A percentile compares a stretch with the other conserved stretches of the same genome.
phyloP scores from a whole-genome alignment of 2,888 invertebrate species.

The Dasypolia templi region DNA sequence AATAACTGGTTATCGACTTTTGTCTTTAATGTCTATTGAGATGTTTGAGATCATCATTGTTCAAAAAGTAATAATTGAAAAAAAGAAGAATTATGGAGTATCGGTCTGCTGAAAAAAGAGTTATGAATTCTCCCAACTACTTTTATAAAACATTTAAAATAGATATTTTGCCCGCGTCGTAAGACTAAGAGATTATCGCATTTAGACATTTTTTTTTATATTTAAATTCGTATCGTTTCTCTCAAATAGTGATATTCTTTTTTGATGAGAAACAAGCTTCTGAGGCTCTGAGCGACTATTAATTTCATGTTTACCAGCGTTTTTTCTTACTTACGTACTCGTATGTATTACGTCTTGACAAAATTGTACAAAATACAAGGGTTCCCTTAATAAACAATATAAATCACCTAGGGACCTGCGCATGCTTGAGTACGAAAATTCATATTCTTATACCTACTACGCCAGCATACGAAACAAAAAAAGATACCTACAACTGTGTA shows the following conservation, averaged over 20 bases:
- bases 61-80: background rate
- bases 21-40: background rate
- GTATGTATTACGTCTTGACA: conserved; percentile 41
- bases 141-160: background rate
- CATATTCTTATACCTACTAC: conserved; percentile 40
- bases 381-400: conserved; percentile 57
- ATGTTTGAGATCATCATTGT: background rate
- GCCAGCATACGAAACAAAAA: conserved; percentile 21
- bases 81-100: too few relatives aligned
- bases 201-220: conserved; percentile 31
- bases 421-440: conserved; percentile 51
- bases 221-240: conserved; percentile 22
- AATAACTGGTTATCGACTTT: background rate
- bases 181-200: conserved; percentile 17
- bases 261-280: conserved; percentile 26
- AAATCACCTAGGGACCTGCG: conserved; percentile 50
- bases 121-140: background rate
- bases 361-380: conserved; percentile 44
- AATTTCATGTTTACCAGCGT: conserved; percentile 33
- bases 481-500: background rate
- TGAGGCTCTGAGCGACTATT: conserved; percentile 1
- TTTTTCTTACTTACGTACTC: conserved; percentile 45
- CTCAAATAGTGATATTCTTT: conserved; percentile 20
- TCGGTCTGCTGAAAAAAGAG: background rate
- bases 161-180: background rate